Percentiles rank a stretch among this genome's conserved stretches.
Conservation (phyloP, 1,140 invertebrate genomes). For the Semibalanus balanoides region DNA sequence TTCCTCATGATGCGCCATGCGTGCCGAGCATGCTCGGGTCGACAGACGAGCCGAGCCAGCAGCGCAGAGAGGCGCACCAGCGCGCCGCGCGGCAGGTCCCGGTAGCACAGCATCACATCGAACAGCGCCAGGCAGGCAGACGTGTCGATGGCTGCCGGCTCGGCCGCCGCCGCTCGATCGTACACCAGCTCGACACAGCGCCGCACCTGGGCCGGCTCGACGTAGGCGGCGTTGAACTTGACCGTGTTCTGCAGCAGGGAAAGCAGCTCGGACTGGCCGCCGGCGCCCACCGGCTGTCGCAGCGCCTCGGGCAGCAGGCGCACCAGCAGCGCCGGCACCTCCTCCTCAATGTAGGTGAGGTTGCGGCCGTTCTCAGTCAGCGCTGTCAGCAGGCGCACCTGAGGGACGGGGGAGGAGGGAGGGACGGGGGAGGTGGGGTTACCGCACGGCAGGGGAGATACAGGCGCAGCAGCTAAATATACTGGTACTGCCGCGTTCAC, state of each 20-base stretch:
- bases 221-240: neutral
- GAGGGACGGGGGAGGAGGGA: no score
- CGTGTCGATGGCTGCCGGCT: no score
- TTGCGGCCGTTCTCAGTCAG: neutral
- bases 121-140: neutral
- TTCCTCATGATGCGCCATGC: neutral
- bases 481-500: neutral
- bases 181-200: neutral
- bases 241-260: neutral
- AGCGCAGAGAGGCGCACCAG: neutral
- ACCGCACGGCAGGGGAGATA: no score
- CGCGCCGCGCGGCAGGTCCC: neutral
- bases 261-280: neutral
- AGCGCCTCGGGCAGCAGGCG: neutral
- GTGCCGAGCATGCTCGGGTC: neutral
- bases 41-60: neutral
- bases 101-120: neutral
- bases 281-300: neutral
- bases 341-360: neutral
- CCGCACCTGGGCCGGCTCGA: neutral
- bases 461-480: no score
- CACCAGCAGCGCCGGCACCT: neutral
- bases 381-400: neutral
- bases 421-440: no score
- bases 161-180: neutral